These are phyloP conservation scores for Azemiops feae DNA, from an alignment of 2,113 vertebrate genomes.

Conservation along the genomic window DNA sequence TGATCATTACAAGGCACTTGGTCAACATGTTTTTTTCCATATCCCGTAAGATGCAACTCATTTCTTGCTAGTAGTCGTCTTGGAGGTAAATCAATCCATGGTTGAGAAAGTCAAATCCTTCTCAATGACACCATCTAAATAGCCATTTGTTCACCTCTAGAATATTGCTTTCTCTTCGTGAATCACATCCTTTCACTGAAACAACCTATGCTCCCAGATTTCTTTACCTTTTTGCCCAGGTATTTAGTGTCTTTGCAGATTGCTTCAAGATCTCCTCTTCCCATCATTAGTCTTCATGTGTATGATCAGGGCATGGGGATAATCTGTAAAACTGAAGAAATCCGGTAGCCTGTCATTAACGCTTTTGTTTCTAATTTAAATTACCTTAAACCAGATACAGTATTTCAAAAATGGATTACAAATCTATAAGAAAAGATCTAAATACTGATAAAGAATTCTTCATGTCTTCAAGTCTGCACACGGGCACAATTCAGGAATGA, in stretches of 20 bases:
- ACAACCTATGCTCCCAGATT: neutral
- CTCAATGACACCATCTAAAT: neutral
- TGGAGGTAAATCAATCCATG: neutral
- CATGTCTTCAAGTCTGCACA: neutral
- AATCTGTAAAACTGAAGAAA: neutral
- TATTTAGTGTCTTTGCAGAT: neutral
- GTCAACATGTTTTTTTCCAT: neutral
- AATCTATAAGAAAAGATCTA: neutral
- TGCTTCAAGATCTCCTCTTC: neutral
- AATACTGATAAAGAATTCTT: neutral
- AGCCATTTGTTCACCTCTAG: neutral
- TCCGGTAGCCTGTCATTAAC: neutral
- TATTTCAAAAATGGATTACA: neutral
- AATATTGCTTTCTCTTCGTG: neutral
- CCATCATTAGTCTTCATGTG: neutral
- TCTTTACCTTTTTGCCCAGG: neutral
- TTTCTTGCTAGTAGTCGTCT: neutral
- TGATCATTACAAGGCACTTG: neutral
- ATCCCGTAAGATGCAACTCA: neutral
- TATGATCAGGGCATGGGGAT: neutral
- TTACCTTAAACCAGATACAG: neutral
- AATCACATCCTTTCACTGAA: neutral
- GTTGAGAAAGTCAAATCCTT: neutral
- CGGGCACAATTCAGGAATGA: neutral
- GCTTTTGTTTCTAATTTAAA: neutral